Evolutionary conservation across 1,140 invertebrate species (phyloP), one percentile per base, ranked within the genome.

Genomic region (Phenacoccus solenopsis): DNA sequence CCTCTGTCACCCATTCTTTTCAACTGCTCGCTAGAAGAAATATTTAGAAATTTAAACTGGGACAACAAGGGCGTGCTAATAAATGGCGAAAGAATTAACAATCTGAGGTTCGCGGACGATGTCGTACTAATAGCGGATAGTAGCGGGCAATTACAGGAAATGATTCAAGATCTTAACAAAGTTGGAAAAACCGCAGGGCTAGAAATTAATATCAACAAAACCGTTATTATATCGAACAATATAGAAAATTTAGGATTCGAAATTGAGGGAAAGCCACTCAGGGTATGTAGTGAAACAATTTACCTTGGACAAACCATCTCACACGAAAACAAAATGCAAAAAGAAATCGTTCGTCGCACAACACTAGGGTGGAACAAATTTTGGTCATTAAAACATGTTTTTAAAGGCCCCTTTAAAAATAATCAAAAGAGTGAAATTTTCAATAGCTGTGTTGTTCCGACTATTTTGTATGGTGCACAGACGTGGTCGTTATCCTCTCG

Each of bases 31-130:
- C 59, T 75, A 0, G 49, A 75, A 70, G n/a, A 70, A 27, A 71
- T 74, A 38, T 74, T 73, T 70, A 68, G 72, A 25, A 69, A 72
- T 25, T 70, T 73, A 73, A 73, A 73, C 25, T 73, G 70, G 67
- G 22, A 67, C 1, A 38, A 73, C 12, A 68, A 69, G 10, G 76
- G 72, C 67, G 73, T 75, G 10, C 74, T 73, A 24, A 74, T 75
- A 27, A 73, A 77, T 71, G 72, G 75, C 25, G 69, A 76, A 69
- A 38, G 72, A 13, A 70, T 76, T 30, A 74, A 25, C 57, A 73
- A 78, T 71, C 71, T 78, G 70, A 72, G 76, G 13, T 79, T 79
- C 61, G 76, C 76, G 7, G 76, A 78, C 70, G 76, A 78, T 61
- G 38, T 77, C 67, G 72, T 78, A 13, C 28, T 78, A 30, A 67